phyloP scores from a whole-genome alignment of 2,888 invertebrate genomes.

The Chrysomela aeneicollis region DNA sequence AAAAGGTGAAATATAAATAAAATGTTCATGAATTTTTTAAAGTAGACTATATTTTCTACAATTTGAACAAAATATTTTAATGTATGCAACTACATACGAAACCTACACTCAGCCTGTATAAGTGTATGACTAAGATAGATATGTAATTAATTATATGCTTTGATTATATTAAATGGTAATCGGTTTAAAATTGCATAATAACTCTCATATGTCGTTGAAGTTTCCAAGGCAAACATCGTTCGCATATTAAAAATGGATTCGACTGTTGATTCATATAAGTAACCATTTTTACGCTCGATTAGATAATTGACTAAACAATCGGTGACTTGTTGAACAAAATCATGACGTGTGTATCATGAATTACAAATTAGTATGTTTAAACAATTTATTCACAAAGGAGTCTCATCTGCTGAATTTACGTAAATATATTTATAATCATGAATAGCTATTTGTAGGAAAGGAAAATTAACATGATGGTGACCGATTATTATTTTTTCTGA shows the following conservation, averaged over 20 bases:
- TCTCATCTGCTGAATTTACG: too few species aligned
- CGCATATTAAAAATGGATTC: neutral
- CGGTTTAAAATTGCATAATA: neutral
- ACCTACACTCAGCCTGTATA: neutral
- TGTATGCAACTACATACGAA: too few species aligned
- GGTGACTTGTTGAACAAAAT: neutral
- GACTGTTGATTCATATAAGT: neutral
- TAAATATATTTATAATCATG: too few species aligned
- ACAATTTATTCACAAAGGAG: neutral
- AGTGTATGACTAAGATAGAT: neutral
- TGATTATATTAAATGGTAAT: neutral
- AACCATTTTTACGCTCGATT: neutral
- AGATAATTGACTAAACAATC: constrained; percentile 1
- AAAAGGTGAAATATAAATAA: too few species aligned
- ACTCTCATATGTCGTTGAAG: neutral
- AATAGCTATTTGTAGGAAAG: too few species aligned
- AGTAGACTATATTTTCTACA: too few species aligned
- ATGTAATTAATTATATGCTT: neutral
- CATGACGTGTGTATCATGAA: neutral
- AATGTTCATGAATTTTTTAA: too few species aligned
- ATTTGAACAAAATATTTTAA: too few species aligned
- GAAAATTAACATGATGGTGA: too few species aligned
- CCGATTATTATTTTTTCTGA: too few species aligned
- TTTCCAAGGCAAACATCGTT: neutral
- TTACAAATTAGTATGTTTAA: neutral